A percentile compares a stretch with the other conserved stretches of the same genome.
These are phyloP conservation scores for Allacma fusca DNA, from an alignment of 2,888 invertebrate species.

Conservation along the genomic window DNA sequence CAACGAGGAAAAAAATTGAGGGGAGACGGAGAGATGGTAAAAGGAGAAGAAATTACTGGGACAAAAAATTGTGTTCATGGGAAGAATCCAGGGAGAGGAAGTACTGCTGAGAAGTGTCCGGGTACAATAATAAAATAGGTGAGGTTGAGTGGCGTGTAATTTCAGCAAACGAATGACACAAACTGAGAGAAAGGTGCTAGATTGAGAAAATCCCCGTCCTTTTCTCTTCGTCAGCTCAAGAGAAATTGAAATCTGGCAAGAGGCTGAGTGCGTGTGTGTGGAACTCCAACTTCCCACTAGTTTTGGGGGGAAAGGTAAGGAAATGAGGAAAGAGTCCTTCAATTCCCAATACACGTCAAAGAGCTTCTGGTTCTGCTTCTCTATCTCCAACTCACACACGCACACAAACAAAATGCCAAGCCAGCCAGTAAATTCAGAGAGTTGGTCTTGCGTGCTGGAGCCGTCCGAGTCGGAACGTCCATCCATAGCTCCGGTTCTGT, in stretches of 20 bases:
- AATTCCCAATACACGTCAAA: constrained; percentile 31
- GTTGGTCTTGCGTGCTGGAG: constrained; percentile 35
- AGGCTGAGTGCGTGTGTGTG: not conserved
- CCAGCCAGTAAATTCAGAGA: not conserved
- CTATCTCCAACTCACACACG: constrained; percentile 21
- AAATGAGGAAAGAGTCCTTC: constrained; percentile 14
- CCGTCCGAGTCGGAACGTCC: not conserved
- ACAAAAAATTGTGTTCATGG: no score
- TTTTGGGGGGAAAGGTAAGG: not conserved
- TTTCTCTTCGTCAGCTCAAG: not conserved
- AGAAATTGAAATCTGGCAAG: not conserved
- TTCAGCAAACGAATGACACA: not conserved
- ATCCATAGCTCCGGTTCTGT: not conserved
- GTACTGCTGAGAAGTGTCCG: not conserved
- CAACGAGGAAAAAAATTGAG: no score
- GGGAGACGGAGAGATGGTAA: no score
- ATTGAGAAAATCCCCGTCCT: not conserved
- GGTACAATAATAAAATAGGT: not conserved
- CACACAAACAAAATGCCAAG: not conserved
- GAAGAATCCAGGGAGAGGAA: no score
- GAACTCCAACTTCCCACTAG: not conserved
- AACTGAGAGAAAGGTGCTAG: constrained; percentile 1
- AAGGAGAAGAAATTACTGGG: no score
- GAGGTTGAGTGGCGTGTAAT: constrained; percentile 6
- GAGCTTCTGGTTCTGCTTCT: constrained; percentile 18